Conservation (phyloP, 2,888 invertebrate species). For the Alcis repandata region DNA sequence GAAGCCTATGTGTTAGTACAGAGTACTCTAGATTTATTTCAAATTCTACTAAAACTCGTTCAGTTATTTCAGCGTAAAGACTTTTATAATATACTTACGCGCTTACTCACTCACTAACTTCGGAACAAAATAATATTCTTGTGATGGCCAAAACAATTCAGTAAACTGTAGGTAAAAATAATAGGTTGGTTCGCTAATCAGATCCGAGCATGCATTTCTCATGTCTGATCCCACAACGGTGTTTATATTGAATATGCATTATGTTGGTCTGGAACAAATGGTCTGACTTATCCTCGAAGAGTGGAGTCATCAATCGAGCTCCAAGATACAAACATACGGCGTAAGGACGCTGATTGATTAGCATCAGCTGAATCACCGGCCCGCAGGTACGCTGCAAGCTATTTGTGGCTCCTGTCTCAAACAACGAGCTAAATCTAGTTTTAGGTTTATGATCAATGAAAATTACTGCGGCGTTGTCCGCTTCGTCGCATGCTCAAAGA, state of each 20-base stretch:
- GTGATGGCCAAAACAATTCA: neutral
- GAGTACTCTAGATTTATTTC: too few species aligned
- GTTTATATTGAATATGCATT: constrained; percentile 7
- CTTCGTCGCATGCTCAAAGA: too few species aligned
- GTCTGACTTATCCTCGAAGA: constrained; percentile 2
- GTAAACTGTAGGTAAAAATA: too few species aligned
- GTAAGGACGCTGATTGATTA: constrained; percentile 10
- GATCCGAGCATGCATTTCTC: neutral
- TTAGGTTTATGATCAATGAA: neutral
- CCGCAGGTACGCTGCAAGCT: neutral
- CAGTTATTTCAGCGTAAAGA: too few species aligned
- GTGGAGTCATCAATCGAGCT: constrained; percentile 1
- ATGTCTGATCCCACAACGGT: neutral
- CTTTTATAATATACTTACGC: too few species aligned
- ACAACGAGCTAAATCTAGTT: neutral
- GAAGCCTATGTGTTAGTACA: too few species aligned
- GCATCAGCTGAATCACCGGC: constrained; percentile 1
- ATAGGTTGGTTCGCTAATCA: too few species aligned
- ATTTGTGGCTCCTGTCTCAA: neutral
- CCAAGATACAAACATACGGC: neutral
- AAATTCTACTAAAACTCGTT: too few species aligned
- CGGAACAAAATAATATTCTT: too few species aligned
- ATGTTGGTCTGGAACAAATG: constrained; percentile 7
- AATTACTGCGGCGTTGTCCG: too few species aligned
- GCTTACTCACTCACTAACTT: too few species aligned